These are phyloP conservation scores for Spodoptera exigua DNA, from an alignment of 2,888 invertebrate genomes.

Conservation along the genomic window DNA sequence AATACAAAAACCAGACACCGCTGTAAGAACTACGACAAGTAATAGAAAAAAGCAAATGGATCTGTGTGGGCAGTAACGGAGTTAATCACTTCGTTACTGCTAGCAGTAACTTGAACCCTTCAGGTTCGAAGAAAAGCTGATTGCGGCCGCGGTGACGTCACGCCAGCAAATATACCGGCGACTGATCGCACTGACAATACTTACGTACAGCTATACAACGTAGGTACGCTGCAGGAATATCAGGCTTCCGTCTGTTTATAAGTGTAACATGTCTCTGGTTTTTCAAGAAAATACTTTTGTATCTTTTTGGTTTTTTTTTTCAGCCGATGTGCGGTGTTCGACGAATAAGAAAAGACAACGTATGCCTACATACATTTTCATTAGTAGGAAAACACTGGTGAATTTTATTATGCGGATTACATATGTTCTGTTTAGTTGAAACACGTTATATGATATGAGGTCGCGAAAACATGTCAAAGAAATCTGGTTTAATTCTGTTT, in stretches of 20 bases:
- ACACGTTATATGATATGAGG: too few relatives aligned
- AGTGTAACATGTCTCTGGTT: slow-evolving; percentile 16
- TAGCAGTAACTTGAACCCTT: slow-evolving; percentile 65
- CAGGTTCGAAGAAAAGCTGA: slow-evolving; percentile 62
- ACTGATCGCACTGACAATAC: slow-evolving; percentile 25
- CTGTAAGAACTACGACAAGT: slow-evolving; percentile 47
- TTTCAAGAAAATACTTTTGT: slow-evolving; percentile 34
- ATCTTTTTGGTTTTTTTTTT: slow-evolving; percentile 6
- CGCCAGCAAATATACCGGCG: slow-evolving; percentile 36
- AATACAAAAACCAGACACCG: slow-evolving; percentile 54
- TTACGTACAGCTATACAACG: slow-evolving; percentile 30
- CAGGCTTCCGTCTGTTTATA: slow-evolving; percentile 37
- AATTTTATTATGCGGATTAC: background rate
- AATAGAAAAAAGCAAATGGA: slow-evolving; percentile 60
- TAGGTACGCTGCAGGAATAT: slow-evolving; percentile 23
- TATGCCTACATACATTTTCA: background rate
- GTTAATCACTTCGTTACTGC: slow-evolving; percentile 69
- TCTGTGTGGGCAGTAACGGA: slow-evolving; percentile 59
- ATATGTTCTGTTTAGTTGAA: too few relatives aligned
- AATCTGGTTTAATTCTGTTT: slow-evolving; percentile 1
- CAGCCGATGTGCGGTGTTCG: background rate
- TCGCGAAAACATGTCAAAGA: background rate
- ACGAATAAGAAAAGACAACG: slow-evolving; percentile 3
- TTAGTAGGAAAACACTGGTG: background rate
- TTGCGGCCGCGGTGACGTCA: slow-evolving; percentile 65